Percentiles rank a stretch among this genome's conserved stretches.
Evolutionary conservation across 2,797 vertebrate genomes (phyloP).

Genomic region (Sciaenops ocellatus): DNA sequence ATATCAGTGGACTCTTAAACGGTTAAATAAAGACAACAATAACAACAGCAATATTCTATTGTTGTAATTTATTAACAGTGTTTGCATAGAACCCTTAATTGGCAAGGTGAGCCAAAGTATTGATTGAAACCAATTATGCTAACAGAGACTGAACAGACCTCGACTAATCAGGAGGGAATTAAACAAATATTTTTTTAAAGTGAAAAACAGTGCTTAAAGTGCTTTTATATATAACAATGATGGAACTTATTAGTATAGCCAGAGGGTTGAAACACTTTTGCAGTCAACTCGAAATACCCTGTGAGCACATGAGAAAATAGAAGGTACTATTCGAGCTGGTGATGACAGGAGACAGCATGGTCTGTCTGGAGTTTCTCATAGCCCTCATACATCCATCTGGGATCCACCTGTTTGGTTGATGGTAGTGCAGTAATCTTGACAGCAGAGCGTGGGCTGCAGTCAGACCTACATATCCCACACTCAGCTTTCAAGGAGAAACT

Average conservation of each 20-base stretch:
- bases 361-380: constrained; percentile 15
- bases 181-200: neutral
- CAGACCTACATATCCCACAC: constrained; percentile 2
- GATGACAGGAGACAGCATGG: constrained; percentile 25
- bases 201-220: neutral
- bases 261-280: neutral
- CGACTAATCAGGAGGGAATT: neutral
- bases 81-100: constrained; percentile 6
- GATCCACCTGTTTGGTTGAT: constrained; percentile 42
- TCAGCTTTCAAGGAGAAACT: neutral
- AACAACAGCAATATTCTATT: neutral
- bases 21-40: neutral
- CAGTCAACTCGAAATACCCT: neutral
- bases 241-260: neutral
- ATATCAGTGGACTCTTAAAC: neutral
- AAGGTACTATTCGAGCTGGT: neutral
- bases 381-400: constrained; percentile 35
- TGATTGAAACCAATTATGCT: constrained; percentile 1
- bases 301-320: neutral
- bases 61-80: neutral
- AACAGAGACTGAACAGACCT: neutral
- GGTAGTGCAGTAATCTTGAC: constrained; percentile 24
- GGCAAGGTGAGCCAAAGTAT: neutral
- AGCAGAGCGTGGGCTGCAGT: constrained; percentile 39
- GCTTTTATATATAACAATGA: neutral